Evolutionary conservation across 1,140 invertebrate genomes (phyloP).

Genomic region (Diuraphis noxia): DNA sequence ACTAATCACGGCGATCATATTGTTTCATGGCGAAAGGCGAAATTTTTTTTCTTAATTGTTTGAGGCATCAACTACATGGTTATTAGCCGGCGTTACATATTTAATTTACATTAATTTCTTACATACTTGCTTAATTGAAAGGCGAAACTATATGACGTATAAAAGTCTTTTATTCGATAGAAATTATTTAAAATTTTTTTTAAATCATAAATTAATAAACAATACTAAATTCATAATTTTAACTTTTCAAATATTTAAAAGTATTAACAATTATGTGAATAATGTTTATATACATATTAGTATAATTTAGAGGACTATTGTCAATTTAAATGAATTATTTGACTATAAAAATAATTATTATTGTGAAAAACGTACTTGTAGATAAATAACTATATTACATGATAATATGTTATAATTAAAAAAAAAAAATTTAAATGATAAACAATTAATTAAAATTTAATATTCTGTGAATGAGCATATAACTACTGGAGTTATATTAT

Average conservation of each 20-base stretch:
- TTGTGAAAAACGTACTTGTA: no score
- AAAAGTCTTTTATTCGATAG: background rate
- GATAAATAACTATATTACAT: no score
- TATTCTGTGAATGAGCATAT: background rate
- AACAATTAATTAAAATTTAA: background rate
- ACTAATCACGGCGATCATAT: background rate
- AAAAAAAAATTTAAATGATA: background rate
- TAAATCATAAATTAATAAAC: background rate
- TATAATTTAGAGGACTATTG: background rate
- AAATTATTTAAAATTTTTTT: background rate
- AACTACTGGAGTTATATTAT: background rate
- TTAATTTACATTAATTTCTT: no score
- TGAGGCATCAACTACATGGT: no score
- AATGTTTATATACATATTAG: background rate
- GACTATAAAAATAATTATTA: background rate
- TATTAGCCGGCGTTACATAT: no score
- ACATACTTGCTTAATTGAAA: no score
- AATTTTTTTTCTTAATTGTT: no score
- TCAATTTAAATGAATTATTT: background rate
- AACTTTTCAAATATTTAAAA: background rate
- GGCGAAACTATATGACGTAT: background rate
- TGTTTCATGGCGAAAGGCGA: background rate
- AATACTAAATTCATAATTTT: background rate
- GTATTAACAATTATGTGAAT: background rate
- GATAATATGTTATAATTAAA: no score